Base-by-base conservation (phyloP, 2,113 vertebrate genomes). In the Uria aalge region DNA sequence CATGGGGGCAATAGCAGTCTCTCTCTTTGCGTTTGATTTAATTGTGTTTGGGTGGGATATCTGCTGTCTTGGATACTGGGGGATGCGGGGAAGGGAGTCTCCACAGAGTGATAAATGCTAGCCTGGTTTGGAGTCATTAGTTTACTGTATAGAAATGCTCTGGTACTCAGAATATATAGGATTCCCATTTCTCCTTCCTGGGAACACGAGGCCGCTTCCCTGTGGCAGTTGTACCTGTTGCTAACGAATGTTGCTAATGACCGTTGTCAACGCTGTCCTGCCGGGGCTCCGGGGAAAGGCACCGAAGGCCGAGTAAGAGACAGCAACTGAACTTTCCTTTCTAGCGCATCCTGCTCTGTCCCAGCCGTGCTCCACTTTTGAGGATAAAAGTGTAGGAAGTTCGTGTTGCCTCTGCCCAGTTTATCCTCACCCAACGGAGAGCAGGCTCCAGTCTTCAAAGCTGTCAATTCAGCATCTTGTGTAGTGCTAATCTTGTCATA, bases 131-230 rank as follows among this genome's bases (percentile, higher is more conserved):
- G n/a, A 69, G 8, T 21, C 4, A 0, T 9, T 26, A 19, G 1
- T 32, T 71, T 8, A 14, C 27, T 15, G 6, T 23, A 2, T 9
- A 2, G 11, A n/a, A 57, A 2, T 12, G 1, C 27, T 50, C 1
- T 60, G 56, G 13, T 2, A 1, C 9, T 18, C 15, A 10, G 16
- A 41, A 17, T 8, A 3, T 3, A 0, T 1, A 36, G 9, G n/a
- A 48, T 86, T 90, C 55, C 40, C 8, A 0, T 73, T 91, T 60
- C 12, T 29, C 22, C 12, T 38, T 20, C 15, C 72, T 16, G 47
- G 72, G 21, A 55, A 19, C 2, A 38, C 12, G 19, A 3, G 20
- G 29, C 53, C 77, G 43, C 69, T 47, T 40, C 34, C 62, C 29
- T 16, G 32, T 8, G 15, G 57, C 43, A 12, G 8, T 38, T 50